phyloP scores from a whole-genome alignment of 2,888 invertebrate genomes.

The Rutpela maculata region DNA sequence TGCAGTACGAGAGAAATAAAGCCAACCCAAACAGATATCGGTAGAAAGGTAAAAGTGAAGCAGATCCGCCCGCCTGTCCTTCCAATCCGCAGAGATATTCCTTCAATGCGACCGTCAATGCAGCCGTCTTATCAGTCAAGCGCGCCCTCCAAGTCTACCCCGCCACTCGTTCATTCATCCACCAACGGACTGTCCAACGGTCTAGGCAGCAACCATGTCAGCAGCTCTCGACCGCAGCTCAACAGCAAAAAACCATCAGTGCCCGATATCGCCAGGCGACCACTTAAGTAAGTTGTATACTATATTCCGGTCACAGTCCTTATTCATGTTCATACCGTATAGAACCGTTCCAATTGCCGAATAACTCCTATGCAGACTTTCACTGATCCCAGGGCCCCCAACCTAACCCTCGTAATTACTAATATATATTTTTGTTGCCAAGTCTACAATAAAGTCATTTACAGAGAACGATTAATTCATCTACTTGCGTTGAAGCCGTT shows the following conservation, averaged over 20 bases:
- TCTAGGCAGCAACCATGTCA: conserved; percentile 71
- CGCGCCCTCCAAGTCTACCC: conserved; percentile 64
- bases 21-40: conserved; percentile 92
- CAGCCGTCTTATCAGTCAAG: conserved; percentile 68
- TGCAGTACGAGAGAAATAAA: conserved; percentile 94
- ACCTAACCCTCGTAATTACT: neutral
- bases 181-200: conserved; percentile 66
- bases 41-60: conserved; percentile 90
- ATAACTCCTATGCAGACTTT: neutral
- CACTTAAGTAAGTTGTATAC: conserved; percentile 78
- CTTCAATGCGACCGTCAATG: conserved; percentile 63
- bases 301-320: neutral
- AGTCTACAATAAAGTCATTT: conserved; percentile 65
- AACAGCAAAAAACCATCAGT: conserved; percentile 74
- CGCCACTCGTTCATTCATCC: conserved; percentile 64
- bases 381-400: neutral
- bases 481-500: conserved; percentile 93
- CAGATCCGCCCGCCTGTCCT: conserved; percentile 64
- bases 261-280: conserved; percentile 84
- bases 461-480: conserved; percentile 95
- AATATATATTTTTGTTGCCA: neutral
- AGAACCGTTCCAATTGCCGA: neutral
- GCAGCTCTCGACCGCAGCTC: conserved; percentile 72
- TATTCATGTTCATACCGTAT: neutral
- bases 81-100: conserved; percentile 67